Conservation (phyloP, 2,888 invertebrate species). For the Cordilura impudica region DNA sequence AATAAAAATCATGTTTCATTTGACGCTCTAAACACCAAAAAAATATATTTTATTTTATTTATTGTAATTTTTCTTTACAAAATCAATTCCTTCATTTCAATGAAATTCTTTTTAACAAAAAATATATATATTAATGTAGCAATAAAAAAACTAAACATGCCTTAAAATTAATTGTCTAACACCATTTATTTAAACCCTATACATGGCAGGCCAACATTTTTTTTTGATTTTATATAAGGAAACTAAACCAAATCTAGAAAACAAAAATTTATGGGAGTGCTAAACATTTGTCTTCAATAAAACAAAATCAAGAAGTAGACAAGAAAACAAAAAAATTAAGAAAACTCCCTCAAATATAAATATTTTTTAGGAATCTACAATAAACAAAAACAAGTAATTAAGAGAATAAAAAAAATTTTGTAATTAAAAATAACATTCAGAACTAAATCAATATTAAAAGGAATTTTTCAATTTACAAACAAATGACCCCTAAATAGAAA, state of each 20-base stretch:
- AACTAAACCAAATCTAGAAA: constrained; percentile 50
- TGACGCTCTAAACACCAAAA: background rate
- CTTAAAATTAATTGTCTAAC: constrained; percentile 77
- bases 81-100: background rate
- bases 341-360: constrained; percentile 51
- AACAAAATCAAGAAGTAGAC: constrained; percentile 48
- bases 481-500: constrained; percentile 17
- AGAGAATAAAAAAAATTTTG: constrained; percentile 9
- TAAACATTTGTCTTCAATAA: constrained; percentile 56
- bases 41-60: constrained; percentile 21
- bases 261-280: constrained; percentile 64
- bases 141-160: constrained; percentile 69
- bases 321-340: constrained; percentile 21
- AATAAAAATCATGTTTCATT: background rate
- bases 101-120: no score
- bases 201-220: constrained; percentile 21
- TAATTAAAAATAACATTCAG: background rate
- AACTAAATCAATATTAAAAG: background rate
- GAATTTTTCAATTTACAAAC: background rate
- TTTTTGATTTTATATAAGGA: constrained; percentile 29
- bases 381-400: constrained; percentile 30
- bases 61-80: background rate
- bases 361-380: constrained; percentile 7
- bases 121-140: constrained; percentile 14
- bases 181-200: constrained; percentile 67